These are phyloP conservation scores for Molossus alvarezi DNA, from an alignment of 2,797 vertebrate genomes.

Conservation along the genomic window DNA sequence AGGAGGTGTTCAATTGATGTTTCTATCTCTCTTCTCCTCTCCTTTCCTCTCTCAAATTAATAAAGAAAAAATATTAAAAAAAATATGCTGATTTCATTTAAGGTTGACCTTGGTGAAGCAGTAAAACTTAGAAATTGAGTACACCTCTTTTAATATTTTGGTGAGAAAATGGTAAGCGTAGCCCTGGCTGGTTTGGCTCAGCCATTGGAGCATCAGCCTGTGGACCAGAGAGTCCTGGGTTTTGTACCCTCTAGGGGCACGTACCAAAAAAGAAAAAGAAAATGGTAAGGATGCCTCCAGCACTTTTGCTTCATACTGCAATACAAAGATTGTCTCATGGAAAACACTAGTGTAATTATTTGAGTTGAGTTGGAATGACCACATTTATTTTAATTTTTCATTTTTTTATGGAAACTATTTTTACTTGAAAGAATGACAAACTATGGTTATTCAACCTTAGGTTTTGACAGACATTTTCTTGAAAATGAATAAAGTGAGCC, in stretches of 20 bases:
- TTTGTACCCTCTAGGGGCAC: no score
- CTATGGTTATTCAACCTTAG: not conserved
- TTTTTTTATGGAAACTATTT: not conserved
- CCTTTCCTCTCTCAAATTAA: not conserved
- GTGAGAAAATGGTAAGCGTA: not conserved
- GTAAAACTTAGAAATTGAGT: constrained; percentile 21
- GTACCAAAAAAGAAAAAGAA: not conserved
- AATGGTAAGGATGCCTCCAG: not conserved
- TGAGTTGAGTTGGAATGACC: not conserved
- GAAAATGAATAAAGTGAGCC: constrained; percentile 26
- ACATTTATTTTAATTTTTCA: not conserved
- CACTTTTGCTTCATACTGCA: not conserved
- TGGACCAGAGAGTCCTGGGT: no score
- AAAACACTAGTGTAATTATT: not conserved
- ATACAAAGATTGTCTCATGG: not conserved
- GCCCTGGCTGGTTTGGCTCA: no score
- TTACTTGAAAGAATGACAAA: constrained; percentile 47
- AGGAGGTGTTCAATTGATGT: not conserved
- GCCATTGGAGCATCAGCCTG: no score
- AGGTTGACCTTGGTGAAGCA: not conserved
- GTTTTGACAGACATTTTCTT: constrained; percentile 43
- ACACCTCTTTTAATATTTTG: constrained; percentile 39
- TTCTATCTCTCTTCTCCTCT: not conserved
- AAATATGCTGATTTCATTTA: constrained; percentile 34
- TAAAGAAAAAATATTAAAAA: not conserved